A percentile compares a stretch with the other conserved stretches of the same genome.
Conservation (phyloP, 2,797 vertebrate species). For the Apodemus agrarius region DNA sequence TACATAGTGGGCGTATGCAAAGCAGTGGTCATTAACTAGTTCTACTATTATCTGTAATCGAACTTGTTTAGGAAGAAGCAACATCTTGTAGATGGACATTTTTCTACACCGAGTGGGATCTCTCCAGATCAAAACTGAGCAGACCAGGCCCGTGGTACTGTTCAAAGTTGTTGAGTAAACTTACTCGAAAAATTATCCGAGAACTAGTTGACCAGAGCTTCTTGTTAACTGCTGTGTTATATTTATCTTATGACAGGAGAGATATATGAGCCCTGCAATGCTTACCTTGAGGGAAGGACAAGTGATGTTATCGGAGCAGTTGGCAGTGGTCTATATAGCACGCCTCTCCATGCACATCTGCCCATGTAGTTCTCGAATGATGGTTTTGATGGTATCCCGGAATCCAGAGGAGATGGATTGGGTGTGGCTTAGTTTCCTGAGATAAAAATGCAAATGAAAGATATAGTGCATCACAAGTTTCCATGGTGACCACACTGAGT, state of each 20-base stretch:
- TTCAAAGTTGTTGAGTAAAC: slow-evolving; percentile 50
- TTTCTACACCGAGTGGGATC: background rate
- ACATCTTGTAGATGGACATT: background rate
- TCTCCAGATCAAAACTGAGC: slow-evolving; percentile 1
- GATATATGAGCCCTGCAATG: slow-evolving; percentile 63
- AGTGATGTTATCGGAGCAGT: background rate
- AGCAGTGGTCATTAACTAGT: background rate
- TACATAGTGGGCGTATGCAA: background rate
- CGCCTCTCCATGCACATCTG: background rate
- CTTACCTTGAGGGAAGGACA: slow-evolving; percentile 81
- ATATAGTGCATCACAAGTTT: background rate
- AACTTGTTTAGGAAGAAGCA: background rate
- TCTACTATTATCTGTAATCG: background rate
- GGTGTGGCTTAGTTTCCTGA: slow-evolving; percentile 1
- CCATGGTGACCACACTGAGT: background rate
- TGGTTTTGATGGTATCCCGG: background rate
- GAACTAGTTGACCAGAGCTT: slow-evolving; percentile 62
- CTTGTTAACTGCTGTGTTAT: slow-evolving; percentile 80
- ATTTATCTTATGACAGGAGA: slow-evolving; percentile 80
- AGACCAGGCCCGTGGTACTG: background rate
- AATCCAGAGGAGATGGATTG: slow-evolving; percentile 10
- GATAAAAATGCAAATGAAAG: slow-evolving; percentile 5
- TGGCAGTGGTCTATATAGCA: background rate
- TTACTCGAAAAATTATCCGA: slow-evolving; percentile 72
- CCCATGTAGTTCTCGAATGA: background rate